Conservation (phyloP, 2,888 invertebrate species). For the Drosophila mettleri region DNA sequence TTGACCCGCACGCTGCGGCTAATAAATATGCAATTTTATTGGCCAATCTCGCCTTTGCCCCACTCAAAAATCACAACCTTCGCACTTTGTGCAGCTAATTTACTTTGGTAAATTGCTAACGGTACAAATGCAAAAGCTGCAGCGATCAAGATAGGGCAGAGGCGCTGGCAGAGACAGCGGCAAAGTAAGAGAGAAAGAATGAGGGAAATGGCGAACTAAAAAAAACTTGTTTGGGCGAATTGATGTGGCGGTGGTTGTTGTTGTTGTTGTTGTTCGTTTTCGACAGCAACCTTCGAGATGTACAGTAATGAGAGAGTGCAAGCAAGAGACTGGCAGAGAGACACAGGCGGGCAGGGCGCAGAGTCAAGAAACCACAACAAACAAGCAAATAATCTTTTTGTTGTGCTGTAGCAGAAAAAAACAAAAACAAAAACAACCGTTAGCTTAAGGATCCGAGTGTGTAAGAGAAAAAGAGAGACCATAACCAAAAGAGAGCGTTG, state of each 20-base stretch:
- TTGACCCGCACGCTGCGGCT: slow-evolving; percentile 66
- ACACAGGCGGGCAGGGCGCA: background rate
- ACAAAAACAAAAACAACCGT: slow-evolving; percentile 53
- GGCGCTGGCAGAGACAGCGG: background rate
- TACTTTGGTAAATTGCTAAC: slow-evolving; percentile 74
- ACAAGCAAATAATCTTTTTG: slow-evolving; percentile 55
- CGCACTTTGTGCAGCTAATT: slow-evolving; percentile 54
- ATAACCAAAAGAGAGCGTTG: background rate
- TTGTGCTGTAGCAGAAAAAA: slow-evolving; percentile 29
- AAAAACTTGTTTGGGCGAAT: slow-evolving; percentile 31
- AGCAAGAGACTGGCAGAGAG: background rate
- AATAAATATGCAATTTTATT: slow-evolving; percentile 71
- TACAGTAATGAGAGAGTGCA: slow-evolving; percentile 10
- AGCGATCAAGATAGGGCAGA: slow-evolving; percentile 9
- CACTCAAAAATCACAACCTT: slow-evolving; percentile 7
- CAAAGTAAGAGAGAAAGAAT: background rate
- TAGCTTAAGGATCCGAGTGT: slow-evolving; percentile 57
- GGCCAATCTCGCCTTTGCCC: slow-evolving; percentile 8
- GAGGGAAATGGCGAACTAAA: slow-evolving; percentile 6
- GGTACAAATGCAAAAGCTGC: slow-evolving; percentile 47
- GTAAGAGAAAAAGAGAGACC: background rate
- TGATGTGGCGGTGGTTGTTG: slow-evolving; percentile 14
- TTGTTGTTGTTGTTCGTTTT: slow-evolving; percentile 14
- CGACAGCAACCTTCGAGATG: slow-evolving; percentile 31
- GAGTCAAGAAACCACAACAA: slow-evolving; percentile 26